A percentile compares a stretch with the other conserved stretches of the same genome.
Evolutionary conservation across 2,888 invertebrate genomes (phyloP).

Genomic region (Ormyrus pomaceus): DNA sequence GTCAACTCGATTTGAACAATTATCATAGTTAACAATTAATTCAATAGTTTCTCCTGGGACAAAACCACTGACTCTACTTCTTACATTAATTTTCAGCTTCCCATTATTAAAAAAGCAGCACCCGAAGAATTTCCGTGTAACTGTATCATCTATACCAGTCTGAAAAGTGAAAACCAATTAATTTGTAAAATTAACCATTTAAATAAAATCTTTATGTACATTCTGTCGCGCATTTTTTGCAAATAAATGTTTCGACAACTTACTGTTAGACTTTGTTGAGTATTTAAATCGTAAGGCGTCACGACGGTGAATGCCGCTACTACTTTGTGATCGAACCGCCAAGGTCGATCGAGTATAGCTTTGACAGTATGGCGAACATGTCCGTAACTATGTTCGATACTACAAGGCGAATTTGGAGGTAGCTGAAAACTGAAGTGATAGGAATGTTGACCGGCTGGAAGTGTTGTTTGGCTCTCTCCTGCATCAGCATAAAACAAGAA

Average conservation of each 20-base stretch:
- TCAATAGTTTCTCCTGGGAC: slow-evolving; percentile 85
- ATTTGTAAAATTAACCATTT: neutral
- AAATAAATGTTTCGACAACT: slow-evolving; percentile 59
- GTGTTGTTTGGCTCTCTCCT: slow-evolving; percentile 80
- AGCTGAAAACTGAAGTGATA: slow-evolving; percentile 88
- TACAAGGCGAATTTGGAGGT: slow-evolving; percentile 85
- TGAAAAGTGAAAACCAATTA: neutral
- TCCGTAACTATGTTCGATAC: slow-evolving; percentile 82
- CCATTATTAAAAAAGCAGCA: slow-evolving; percentile 80
- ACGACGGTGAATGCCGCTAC: slow-evolving; percentile 87
- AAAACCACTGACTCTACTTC: slow-evolving; percentile 83
- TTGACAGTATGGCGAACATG: slow-evolving; percentile 87
- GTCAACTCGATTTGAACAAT: slow-evolving; percentile 81
- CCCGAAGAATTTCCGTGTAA: slow-evolving; percentile 33
- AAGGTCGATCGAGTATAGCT: slow-evolving; percentile 86
- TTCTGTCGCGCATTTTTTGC: neutral
- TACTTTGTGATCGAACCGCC: slow-evolving; percentile 88
- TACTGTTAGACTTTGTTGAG: slow-evolving; percentile 80
- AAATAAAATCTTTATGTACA: neutral
- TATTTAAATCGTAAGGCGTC: slow-evolving; percentile 87
- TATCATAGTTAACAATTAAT: slow-evolving; percentile 80
- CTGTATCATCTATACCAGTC: slow-evolving; percentile 50
- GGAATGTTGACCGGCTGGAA: slow-evolving; percentile 82
- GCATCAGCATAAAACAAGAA: neutral
- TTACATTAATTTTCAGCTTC: slow-evolving; percentile 80